Evolutionary conservation across 2,888 invertebrate genomes (phyloP).

Genomic region (Drosophila paramelanica): DNA sequence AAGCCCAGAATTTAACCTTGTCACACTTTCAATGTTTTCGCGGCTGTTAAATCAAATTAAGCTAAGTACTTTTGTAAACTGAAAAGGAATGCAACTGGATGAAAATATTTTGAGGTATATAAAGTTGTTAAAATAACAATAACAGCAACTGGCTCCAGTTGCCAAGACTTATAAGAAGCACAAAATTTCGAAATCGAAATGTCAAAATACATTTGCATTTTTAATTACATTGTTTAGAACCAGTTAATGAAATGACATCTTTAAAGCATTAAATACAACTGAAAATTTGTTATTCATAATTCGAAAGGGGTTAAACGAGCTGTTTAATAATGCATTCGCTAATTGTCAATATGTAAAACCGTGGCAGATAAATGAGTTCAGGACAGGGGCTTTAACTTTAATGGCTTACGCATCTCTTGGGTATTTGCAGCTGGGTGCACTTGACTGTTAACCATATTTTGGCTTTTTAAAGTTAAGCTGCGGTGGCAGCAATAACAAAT

Average conservation of each 20-base stretch:
- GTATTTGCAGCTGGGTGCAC: conserved; percentile 67
- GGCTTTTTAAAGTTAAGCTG: conserved; percentile 10
- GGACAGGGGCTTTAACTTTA: conserved; percentile 4
- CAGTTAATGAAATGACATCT: not conserved
- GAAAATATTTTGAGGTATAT: not conserved
- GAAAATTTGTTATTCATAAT: not conserved
- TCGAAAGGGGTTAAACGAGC: conserved; percentile 9
- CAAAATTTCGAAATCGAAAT: not conserved
- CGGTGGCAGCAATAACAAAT: conserved; percentile 5
- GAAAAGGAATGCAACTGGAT: not conserved
- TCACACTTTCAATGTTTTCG: not conserved
- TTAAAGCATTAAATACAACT: not conserved
- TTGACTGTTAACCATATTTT: conserved; percentile 49
- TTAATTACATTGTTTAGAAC: conserved; percentile 11
- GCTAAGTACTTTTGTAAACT: not conserved
- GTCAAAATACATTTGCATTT: conserved; percentile 15
- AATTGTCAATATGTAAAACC: not conserved
- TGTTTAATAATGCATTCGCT: conserved; percentile 19
- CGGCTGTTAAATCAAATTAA: not conserved
- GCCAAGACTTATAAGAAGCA: not conserved
- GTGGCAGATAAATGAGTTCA: not conserved
- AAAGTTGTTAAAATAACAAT: not conserved
- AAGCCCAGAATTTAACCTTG: not conserved
- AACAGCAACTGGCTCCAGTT: not conserved
- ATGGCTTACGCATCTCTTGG: conserved; percentile 40